Evolutionary conservation across 2,888 invertebrate species (phyloP).

Genomic region (Odontocerum albicorne): DNA sequence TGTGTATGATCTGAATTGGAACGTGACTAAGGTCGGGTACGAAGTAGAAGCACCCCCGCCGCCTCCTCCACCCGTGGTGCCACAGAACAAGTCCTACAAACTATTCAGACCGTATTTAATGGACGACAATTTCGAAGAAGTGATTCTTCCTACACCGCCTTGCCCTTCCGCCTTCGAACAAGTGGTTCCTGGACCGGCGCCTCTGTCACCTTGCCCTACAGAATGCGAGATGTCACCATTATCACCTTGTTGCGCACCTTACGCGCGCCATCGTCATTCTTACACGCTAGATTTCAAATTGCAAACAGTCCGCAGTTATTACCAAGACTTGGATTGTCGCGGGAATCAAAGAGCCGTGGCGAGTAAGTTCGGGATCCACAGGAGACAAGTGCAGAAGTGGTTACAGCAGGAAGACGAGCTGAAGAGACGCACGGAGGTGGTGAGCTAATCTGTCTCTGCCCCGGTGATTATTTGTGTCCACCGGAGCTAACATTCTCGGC

Average conservation of each 20-base stretch:
- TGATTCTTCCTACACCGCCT: conserved; percentile 42
- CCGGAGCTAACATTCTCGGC: no score
- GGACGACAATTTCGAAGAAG: conserved; percentile 59
- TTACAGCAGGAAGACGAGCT: conserved; percentile 48
- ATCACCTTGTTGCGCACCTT: not conserved
- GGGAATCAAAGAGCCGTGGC: conserved; percentile 48
- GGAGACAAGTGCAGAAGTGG: conserved; percentile 59
- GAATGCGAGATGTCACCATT: conserved; percentile 1
- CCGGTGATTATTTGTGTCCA: no score
- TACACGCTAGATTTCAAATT: conserved; percentile 59
- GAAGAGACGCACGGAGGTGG: conserved; percentile 4
- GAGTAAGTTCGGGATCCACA: conserved; percentile 50
- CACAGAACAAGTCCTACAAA: conserved; percentile 66
- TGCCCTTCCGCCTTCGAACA: conserved; percentile 48
- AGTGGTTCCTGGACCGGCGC: conserved; percentile 48
- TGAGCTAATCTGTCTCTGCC: conserved; percentile 8
- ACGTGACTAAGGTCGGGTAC: conserved; percentile 40
- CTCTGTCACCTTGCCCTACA: conserved; percentile 10
- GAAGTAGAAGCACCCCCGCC: conserved; percentile 44
- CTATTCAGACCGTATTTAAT: conserved; percentile 77
- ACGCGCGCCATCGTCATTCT: conserved; percentile 9
- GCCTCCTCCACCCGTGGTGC: conserved; percentile 43
- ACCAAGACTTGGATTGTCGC: conserved; percentile 43
- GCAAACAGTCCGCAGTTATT: conserved; percentile 43
- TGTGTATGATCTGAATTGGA: conserved; percentile 41